Conservation (phyloP, 2,797 vertebrate genomes). For the Jordanella pulchra region DNA sequence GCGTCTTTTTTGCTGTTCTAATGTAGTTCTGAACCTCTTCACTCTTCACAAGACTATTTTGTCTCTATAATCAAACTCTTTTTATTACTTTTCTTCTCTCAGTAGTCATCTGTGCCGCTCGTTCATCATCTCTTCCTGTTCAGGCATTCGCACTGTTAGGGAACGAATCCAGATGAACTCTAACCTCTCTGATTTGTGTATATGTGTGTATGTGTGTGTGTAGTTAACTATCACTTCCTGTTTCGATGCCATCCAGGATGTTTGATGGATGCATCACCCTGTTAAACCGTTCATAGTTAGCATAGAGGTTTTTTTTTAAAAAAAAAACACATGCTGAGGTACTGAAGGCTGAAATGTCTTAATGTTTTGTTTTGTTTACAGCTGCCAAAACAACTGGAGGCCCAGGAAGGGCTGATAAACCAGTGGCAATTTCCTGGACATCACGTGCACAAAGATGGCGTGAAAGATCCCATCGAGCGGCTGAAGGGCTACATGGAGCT, state of each 20-base stretch:
- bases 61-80: too few species aligned
- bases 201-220: too few species aligned
- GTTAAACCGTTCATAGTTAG: background rate
- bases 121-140: too few species aligned
- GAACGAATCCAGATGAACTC: too few species aligned
- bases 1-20: too few species aligned
- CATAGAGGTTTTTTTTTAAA: background rate
- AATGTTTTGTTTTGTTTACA: constrained; percentile 66
- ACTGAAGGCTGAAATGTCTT: background rate
- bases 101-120: too few species aligned
- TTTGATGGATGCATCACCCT: background rate
- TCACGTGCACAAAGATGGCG: constrained; percentile 72
- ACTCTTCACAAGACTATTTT: too few species aligned
- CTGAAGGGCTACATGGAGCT: constrained; percentile 85
- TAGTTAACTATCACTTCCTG: background rate
- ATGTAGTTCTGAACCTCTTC: too few species aligned
- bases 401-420: constrained; percentile 84
- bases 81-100: too few species aligned
- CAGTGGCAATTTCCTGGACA: constrained; percentile 87
- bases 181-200: too few species aligned
- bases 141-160: too few species aligned
- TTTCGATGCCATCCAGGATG: background rate
- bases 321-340: background rate
- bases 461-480: constrained; percentile 72
- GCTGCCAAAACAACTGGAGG: constrained; percentile 85